These are phyloP conservation scores for Scylla paramamosain DNA, from an alignment of 1,140 invertebrate genomes.

Conservation along the genomic window DNA sequence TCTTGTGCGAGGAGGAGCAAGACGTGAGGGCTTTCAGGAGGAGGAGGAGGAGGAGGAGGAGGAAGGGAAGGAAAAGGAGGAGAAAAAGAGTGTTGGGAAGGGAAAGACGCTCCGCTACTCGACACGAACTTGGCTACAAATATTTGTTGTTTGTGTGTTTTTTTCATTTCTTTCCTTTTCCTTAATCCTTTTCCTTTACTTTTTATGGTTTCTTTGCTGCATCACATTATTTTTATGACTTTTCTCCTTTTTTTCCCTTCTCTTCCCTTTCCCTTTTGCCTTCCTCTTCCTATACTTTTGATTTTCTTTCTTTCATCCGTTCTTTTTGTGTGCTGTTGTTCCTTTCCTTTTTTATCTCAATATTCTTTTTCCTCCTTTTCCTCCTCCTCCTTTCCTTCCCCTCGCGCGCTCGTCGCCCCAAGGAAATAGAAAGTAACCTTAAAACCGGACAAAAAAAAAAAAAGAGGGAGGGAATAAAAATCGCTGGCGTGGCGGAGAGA, in stretches of 20 bases:
- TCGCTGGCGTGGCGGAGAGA: neutral
- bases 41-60: neutral
- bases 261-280: neutral
- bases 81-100: neutral
- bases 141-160: neutral
- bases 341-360: neutral
- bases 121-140: neutral
- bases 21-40: neutral
- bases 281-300: neutral
- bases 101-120: neutral
- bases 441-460: neutral
- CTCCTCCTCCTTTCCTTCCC: neutral
- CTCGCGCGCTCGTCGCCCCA: neutral
- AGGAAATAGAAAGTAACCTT: constrained; percentile 13
- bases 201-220: neutral
- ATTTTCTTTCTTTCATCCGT: neutral
- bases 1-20: neutral
- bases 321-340: neutral
- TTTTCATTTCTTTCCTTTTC: constrained; percentile 7
- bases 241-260: too few relatives aligned
- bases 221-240: too few relatives aligned
- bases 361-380: neutral
- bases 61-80: neutral
- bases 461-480: neutral
- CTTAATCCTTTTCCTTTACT: neutral